Base-by-base conservation (phyloP, 2,113 vertebrate genomes). In the Raja brachyura region DNA sequence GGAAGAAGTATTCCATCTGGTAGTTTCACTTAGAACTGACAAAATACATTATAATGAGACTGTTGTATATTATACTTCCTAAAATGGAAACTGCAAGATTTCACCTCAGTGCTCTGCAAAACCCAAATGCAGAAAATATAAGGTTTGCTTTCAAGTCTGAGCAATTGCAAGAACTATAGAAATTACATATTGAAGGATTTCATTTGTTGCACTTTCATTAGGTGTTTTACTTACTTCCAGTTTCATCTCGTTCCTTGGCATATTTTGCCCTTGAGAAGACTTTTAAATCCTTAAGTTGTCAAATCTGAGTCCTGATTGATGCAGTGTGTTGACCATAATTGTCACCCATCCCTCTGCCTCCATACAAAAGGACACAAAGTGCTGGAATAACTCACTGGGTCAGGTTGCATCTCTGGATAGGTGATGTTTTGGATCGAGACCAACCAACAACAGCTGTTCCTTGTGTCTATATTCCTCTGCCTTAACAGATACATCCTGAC, bases 1-100 rank as follows among this genome's bases (percentile, higher is more conserved):
- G 83, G 83, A 66, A 88, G 83, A 88, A 63, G n/a, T 66, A 70
- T 92, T 92, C 66, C 61, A 92, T 92, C 61, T 92, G 31, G 88
- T 92, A 39, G 88, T 18, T 66, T 92, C 63, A 70, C 66, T 73
- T 20, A 4, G 66, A 70, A 48, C 66, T 92, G 61, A 92, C 88
- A 92, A 39, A 73, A 73, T 33, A 8, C 63, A 68, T 92, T 92
- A 92, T 48, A 70, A 48, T 68, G 18, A 70, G 88, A 16, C 18
- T 92, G 86, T 13, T 25, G 88, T 16, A 73, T 20, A 70, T 73
- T 73, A 48, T 2, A 73, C 16, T 88, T 56, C 83, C 59, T 31
- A 63, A n/a, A 31, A 63, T 63, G n/a, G 83, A 88, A 88, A 25
- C 59, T 63, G 59, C 59, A 88, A 66, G 28, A 59, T 88, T 88